These are phyloP conservation scores for Odontocerum albicorne DNA, from an alignment of 2,888 invertebrate genomes.

Conservation along the genomic window DNA sequence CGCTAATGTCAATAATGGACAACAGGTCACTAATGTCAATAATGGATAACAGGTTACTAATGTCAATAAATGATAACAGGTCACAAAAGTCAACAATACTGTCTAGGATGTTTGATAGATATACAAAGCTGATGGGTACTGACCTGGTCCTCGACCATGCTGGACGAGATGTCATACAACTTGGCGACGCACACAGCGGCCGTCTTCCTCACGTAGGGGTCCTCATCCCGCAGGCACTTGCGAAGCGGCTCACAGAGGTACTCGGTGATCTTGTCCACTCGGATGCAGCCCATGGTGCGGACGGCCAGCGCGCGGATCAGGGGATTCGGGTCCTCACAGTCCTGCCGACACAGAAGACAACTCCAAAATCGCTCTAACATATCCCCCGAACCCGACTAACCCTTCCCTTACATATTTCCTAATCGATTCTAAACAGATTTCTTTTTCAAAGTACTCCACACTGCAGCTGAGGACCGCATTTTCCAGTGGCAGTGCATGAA, in stretches of 20 bases:
- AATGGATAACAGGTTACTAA: too few species aligned
- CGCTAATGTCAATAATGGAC: too few species aligned
- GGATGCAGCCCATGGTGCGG: constrained; percentile 98
- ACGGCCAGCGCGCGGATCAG: constrained; percentile 97
- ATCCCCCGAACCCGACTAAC: background rate
- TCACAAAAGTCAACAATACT: too few species aligned
- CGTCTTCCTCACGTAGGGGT: constrained; percentile 97
- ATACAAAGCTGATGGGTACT: constrained; percentile 7
- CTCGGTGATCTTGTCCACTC: constrained; percentile 99
- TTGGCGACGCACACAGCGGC: constrained; percentile 99
- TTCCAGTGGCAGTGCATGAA: too few species aligned
- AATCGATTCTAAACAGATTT: too few species aligned
- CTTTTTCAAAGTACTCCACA: too few species aligned
- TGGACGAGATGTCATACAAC: constrained; percentile 91
- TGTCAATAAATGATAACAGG: too few species aligned
- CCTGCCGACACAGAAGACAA: constrained; percentile 57
- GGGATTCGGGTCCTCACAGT: constrained; percentile 99
- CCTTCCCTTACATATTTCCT: background rate
- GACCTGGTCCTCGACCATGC: constrained; percentile 64
- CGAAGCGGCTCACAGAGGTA: constrained; percentile 97
- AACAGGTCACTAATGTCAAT: too few species aligned
- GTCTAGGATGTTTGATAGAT: too few species aligned
- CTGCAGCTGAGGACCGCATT: too few species aligned
- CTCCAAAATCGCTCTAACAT: constrained; percentile 12
- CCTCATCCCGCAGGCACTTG: constrained; percentile 93